Evolutionary conservation across 2,113 vertebrate genomes (phyloP).

Genomic region (Pseudorasbora parva): DNA sequence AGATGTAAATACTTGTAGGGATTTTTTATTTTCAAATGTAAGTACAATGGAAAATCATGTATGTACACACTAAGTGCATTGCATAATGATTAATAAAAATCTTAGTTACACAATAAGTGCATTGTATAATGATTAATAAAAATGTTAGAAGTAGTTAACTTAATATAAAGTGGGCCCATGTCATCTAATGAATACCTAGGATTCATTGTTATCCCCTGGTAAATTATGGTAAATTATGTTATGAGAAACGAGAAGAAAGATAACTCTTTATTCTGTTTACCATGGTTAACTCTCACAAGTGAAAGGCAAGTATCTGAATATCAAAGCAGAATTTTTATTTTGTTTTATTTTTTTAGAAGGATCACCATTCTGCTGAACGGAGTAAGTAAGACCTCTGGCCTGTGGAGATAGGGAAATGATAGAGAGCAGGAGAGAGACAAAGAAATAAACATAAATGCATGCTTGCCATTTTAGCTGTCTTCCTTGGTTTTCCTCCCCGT

Average conservation of each 20-base stretch:
- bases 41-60: too few species aligned
- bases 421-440: constrained; percentile 14
- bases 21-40: too few species aligned
- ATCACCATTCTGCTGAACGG: background rate
- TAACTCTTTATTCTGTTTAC: background rate
- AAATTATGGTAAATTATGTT: background rate
- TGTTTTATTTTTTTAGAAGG: background rate
- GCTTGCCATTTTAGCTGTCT: constrained; percentile 3
- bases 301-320: background rate
- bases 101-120: too few species aligned
- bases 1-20: too few species aligned
- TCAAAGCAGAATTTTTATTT: too few species aligned
- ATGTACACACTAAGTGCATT: too few species aligned
- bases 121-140: too few species aligned
- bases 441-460: constrained; percentile 17
- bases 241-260: background rate
- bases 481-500: background rate
- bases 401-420: background rate
- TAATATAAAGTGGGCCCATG: too few species aligned
- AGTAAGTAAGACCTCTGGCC: background rate
- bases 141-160: too few species aligned
- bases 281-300: background rate
- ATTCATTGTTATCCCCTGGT: background rate
- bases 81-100: too few species aligned
- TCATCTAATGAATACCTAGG: too few species aligned